Base-by-base conservation (phyloP, 2,888 invertebrate genomes). In the Diabrotica balteata region DNA sequence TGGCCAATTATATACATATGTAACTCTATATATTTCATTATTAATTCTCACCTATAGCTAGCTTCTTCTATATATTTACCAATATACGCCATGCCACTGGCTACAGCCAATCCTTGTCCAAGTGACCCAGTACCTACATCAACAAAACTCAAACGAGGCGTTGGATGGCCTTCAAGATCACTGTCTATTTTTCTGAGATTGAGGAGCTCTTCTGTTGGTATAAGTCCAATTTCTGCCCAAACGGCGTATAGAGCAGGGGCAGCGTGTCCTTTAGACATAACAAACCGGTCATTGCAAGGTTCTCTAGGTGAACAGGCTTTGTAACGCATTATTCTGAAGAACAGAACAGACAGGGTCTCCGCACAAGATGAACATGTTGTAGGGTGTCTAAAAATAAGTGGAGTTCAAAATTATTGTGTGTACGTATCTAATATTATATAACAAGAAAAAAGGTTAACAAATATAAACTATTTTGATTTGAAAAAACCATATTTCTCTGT, bases 51-150 rank as follows among this genome's bases (percentile, higher is more conserved):
- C 77, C 92, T 92, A 86, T 94, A 94, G 62, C 90, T 90, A 49
- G 96, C 92, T 80, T 90, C 90, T 83, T 94, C 94, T 75, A 88
- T 88, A 82, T 92, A 88, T 82, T 94, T 94, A 66, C 97, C 98
- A 55, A 96, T 94, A 82, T 97, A 98, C 1, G 98, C 97, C 96
- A 97, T 98, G 63, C 99, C 99, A 74, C 95, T 95, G 57, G 96
- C 97, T 70, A 95, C 93, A 60, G 97, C 94, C 59, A 99, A 87
- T 32, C 99, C 95, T 85, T 99, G 98, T 1, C 98, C 99, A 74
- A 99, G 86, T 0, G 98, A 98, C 11, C 98, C 99, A 32, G 98
- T 99, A 74, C 97, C 99, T 52, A 99, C 98, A 86, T 99, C 99
- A 73, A 99, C 90, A 83, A 99, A 99, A 85, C 91, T 94, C 76